Evolutionary conservation across 1,140 invertebrate species (phyloP).

Genomic region (Sipha flava): DNA sequence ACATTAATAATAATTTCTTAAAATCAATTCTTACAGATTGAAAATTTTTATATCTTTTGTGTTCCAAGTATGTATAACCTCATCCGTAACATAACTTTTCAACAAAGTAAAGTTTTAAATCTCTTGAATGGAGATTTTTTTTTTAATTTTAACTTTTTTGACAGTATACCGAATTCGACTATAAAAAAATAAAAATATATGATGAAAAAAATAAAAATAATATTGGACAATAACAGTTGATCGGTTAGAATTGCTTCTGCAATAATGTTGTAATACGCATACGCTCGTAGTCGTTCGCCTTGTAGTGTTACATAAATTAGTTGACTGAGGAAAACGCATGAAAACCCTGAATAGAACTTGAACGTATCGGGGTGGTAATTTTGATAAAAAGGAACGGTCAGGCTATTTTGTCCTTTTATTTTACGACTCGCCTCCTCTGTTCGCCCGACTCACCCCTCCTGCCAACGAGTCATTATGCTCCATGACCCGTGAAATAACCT

Average conservation of each 20-base stretch:
- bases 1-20: too few relatives aligned
- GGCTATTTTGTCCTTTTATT: background rate
- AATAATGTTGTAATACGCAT: too few relatives aligned
- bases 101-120: background rate
- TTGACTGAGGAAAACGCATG: background rate
- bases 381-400: background rate
- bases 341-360: background rate
- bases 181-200: background rate
- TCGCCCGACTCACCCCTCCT: background rate
- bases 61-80: background rate
- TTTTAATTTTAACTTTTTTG: background rate
- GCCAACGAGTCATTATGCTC: conserved; percentile 21
- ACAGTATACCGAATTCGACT: too few relatives aligned
- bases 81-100: background rate
- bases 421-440: background rate
- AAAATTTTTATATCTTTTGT: background rate
- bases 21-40: background rate
- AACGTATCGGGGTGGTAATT: background rate
- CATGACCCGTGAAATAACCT: conserved; percentile 26
- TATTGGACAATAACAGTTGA: background rate
- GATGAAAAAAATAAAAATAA: background rate
- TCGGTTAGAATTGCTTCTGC: too few relatives aligned
- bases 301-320: too few relatives aligned
- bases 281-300: too few relatives aligned
- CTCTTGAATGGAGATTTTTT: background rate